These are phyloP conservation scores for Rhingia campestris DNA, from an alignment of 2,888 invertebrate genomes.

Conservation along the genomic window DNA sequence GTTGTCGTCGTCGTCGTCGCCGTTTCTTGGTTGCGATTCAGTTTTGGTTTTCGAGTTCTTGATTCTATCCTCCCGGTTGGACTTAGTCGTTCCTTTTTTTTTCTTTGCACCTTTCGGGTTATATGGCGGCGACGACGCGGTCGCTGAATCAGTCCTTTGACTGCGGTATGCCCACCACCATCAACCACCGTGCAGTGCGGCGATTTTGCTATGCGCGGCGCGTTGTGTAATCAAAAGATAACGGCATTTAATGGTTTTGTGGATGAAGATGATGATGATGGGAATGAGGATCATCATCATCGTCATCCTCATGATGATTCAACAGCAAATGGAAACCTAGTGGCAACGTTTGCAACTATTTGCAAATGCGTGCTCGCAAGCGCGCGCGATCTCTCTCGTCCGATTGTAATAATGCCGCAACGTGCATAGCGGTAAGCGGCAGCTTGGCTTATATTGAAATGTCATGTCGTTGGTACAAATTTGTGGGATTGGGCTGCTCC, in stretches of 20 bases:
- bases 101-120: constrained; percentile 71
- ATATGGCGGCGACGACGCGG: constrained; percentile 40
- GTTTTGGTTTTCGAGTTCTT: constrained; percentile 36
- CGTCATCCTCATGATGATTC: constrained; percentile 43
- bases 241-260: constrained; percentile 70
- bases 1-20: constrained; percentile 26
- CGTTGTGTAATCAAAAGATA: constrained; percentile 74
- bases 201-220: constrained; percentile 56
- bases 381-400: neutral
- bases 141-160: constrained; percentile 63
- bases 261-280: constrained; percentile 56
- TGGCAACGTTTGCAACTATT: constrained; percentile 24
- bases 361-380: neutral
- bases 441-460: constrained; percentile 64
- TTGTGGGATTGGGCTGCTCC: constrained; percentile 25
- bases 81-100: constrained; percentile 39
- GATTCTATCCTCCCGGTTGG: constrained; percentile 25
- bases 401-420: constrained; percentile 51
- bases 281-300: constrained; percentile 34
- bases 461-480: constrained; percentile 67
- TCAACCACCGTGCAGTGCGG: constrained; percentile 27
- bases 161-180: constrained; percentile 34
- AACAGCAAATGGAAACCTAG: constrained; percentile 50
- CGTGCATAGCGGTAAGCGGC: constrained; percentile 57
- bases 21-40: constrained; percentile 24